Percentiles rank a stretch among this genome's conserved stretches.
Conservation (phyloP, 2,113 vertebrate species). For the Pogona vitticeps region DNA sequence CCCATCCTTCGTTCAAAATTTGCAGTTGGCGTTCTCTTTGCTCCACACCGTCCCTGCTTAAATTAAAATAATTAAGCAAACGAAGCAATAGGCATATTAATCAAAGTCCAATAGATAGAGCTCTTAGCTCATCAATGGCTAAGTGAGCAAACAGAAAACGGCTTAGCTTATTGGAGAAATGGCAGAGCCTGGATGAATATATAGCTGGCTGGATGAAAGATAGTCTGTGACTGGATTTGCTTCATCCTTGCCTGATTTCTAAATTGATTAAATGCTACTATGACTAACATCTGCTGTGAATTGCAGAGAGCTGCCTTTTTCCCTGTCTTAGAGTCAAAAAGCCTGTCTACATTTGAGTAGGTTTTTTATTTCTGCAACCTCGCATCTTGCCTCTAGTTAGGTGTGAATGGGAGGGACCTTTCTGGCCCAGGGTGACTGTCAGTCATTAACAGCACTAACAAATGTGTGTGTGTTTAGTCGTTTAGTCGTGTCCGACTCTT, state of each 20-base stretch:
- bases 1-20: neutral
- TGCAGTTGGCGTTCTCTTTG: neutral
- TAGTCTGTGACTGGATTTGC: too few relatives aligned
- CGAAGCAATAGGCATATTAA: neutral
- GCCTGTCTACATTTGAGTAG: too few relatives aligned
- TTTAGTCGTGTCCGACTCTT: too few relatives aligned
- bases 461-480: too few relatives aligned
- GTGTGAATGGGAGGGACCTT: neutral
- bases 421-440: too few relatives aligned
- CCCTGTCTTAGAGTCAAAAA: neutral
- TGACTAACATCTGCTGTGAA: too few relatives aligned
- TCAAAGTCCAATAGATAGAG: conserved; percentile 3
- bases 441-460: too few relatives aligned
- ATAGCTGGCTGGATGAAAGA: neutral
- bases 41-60: neutral
- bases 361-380: too few relatives aligned
- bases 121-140: conserved; percentile 8
- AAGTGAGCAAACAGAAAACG: neutral
- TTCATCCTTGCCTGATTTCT: neutral
- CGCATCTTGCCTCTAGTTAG: too few relatives aligned
- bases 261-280: neutral
- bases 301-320: neutral
- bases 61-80: conserved; percentile 23
- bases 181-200: neutral
- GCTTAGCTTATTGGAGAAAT: neutral